Conservation (phyloP, 2,113 vertebrate genomes). For the Calyptommatus sinebrachiatus region DNA sequence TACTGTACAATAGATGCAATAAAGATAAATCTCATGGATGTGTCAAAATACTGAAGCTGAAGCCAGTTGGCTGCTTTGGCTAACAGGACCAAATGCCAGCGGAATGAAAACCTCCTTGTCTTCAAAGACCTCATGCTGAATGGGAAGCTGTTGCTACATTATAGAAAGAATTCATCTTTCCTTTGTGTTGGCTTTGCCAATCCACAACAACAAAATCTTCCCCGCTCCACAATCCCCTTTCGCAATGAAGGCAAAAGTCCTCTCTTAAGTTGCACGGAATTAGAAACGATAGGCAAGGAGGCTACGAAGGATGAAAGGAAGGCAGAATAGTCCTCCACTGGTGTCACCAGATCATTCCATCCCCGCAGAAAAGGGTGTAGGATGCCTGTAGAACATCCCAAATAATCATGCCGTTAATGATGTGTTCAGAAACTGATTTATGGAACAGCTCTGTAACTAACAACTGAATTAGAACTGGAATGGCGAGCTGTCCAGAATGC, state of each 20-base stretch:
- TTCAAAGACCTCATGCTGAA: slow-evolving; percentile 69
- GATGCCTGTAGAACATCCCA: too few relatives aligned
- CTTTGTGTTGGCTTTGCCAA: slow-evolving; percentile 32
- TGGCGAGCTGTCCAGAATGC: too few relatives aligned
- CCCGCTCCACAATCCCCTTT: neutral
- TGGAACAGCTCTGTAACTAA: too few relatives aligned
- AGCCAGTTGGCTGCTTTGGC: slow-evolving; percentile 62
- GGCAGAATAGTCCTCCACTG: neutral
- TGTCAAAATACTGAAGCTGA: slow-evolving; percentile 46
- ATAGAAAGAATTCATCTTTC: slow-evolving; percentile 43
- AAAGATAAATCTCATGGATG: slow-evolving; percentile 48
- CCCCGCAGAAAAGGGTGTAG: slow-evolving; percentile 2
- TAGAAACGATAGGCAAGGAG: neutral
- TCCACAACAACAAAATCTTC: slow-evolving; percentile 22
- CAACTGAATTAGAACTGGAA: too few relatives aligned
- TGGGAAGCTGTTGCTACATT: slow-evolving; percentile 62
- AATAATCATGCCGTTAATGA: too few relatives aligned
- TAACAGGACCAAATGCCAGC: slow-evolving; percentile 59
- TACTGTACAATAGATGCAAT: slow-evolving; percentile 12
- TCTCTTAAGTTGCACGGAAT: slow-evolving; percentile 16
- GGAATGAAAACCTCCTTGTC: slow-evolving; percentile 53
- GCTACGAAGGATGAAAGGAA: neutral
- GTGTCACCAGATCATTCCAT: neutral
- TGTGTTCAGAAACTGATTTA: too few relatives aligned
- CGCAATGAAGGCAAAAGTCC: neutral